Evolutionary conservation across 2,888 invertebrate species (phyloP), one percentile per base, ranked within the genome.

Genomic region (Phyllotreta striolata): DNA sequence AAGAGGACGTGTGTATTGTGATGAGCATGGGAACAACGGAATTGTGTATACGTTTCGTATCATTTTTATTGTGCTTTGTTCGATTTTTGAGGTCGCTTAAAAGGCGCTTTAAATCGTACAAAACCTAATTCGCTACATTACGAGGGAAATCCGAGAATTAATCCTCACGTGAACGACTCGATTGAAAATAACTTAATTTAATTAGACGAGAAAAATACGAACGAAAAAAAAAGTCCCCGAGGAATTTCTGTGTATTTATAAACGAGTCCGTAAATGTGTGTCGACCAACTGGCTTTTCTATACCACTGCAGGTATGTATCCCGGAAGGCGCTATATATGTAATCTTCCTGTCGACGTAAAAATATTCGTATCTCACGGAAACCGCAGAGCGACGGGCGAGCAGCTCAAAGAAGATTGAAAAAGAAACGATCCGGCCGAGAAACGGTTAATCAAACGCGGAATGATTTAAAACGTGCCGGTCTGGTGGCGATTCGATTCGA

Each of bases 331-430:
- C 34, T 41, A 41, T 55, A 41, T 46, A 38, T 34, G 10, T 43
- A 56, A 34, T 38, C 37, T 44, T 56, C 37, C 37, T 35, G 37
- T 44, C 37, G 3, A 9, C 9, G n/a, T 56, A 46, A 46, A 56
- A 56, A 56, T 46, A 37, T 35, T 56, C 12, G 38, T 56, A 44
- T 56, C 56, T 35, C 46, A 56, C 56, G 56, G 56, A 56, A 56
- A 56, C 56, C 56, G 34, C 56, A 56, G 35, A 41, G 12, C 56
- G 9, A 35, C 35, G 46, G 39, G 37, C n/a, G n/a, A n/a, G n/a
- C n/a, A n/a, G n/a, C 34, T 37, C 34, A 51, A 34, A 12, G 37
- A 37, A 56, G 37, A 8, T 49, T 35, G 35, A 35, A 49, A 12
- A 49, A 35, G 10, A 10, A 35, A 44, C 13, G 46, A 55, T 55